These are phyloP conservation scores for Brachypteracias leptosomus DNA, from an alignment of 2,113 vertebrate species.

Conservation along the genomic window DNA sequence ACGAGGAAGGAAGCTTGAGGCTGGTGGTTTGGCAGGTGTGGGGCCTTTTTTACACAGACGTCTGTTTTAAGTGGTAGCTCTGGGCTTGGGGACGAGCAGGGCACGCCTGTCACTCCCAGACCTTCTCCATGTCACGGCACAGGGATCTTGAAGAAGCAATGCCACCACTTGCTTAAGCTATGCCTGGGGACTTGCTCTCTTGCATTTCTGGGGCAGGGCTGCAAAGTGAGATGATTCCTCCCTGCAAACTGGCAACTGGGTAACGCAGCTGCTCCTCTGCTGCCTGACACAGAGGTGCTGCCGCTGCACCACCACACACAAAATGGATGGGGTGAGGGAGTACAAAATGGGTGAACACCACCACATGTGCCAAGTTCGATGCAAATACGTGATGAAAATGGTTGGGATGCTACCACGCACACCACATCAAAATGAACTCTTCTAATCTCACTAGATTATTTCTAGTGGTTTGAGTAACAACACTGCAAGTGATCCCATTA, in stretches of 20 bases:
- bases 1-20: slow-evolving; percentile 70
- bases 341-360: background rate
- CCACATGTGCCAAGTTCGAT: accelerated
- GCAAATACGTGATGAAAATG: background rate
- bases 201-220: background rate
- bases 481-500: background rate
- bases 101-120: background rate
- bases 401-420: background rate
- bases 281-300: background rate
- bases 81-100: background rate
- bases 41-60: slow-evolving; percentile 51
- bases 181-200: background rate
- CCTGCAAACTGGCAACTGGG: background rate
- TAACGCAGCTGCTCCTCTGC: background rate
- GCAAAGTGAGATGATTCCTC: background rate
- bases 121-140: background rate
- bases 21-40: slow-evolving; percentile 68
- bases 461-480: background rate
- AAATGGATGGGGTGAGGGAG: background rate
- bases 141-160: background rate
- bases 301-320: accelerated
- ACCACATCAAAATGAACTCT: background rate
- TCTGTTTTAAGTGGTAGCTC: slow-evolving; percentile 62
- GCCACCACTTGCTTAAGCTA: background rate
- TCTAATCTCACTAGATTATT: background rate